phyloP scores from a whole-genome alignment of 2,888 invertebrate genomes.

The Pilophorus perplexus region DNA sequence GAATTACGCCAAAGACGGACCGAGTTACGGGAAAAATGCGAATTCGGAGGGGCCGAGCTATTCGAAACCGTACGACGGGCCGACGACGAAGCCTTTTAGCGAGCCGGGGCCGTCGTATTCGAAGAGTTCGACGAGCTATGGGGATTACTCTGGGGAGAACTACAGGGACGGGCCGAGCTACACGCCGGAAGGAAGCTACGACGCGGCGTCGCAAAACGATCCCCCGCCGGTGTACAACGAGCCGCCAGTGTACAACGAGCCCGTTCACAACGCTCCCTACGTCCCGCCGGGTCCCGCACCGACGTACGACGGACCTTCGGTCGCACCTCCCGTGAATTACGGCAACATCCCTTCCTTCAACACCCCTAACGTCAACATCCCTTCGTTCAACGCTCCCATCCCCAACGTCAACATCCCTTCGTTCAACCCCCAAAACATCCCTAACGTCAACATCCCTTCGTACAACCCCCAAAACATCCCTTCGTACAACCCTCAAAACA shows the following conservation, averaged over 20 bases:
- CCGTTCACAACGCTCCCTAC: conserved; percentile 1
- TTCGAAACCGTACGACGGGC: neutral
- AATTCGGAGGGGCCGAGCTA: neutral
- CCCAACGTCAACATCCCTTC: neutral
- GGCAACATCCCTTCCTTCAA: neutral
- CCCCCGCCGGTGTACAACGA: conserved; percentile 25
- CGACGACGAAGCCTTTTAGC: neutral
- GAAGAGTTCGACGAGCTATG: neutral
- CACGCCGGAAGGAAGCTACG: neutral
- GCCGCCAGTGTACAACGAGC: neutral
- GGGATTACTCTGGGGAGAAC: conserved; percentile 17
- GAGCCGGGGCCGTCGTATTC: conserved; percentile 7
- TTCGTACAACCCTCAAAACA: neutral
- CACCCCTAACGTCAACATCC: neutral
- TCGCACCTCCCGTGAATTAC: neutral
- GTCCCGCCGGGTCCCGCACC: conserved; percentile 3
- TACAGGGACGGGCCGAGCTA: conserved; percentile 6
- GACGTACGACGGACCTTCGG: conserved; percentile 2
- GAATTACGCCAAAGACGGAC: neutral
- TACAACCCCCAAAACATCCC: neutral
- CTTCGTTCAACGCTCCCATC: neutral
- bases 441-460: neutral
- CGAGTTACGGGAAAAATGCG: neutral
- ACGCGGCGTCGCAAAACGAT: conserved; percentile 4
- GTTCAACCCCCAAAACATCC: neutral